phyloP scores from a whole-genome alignment of 2,113 vertebrate species.

The Ptilonorhynchus violaceus region DNA sequence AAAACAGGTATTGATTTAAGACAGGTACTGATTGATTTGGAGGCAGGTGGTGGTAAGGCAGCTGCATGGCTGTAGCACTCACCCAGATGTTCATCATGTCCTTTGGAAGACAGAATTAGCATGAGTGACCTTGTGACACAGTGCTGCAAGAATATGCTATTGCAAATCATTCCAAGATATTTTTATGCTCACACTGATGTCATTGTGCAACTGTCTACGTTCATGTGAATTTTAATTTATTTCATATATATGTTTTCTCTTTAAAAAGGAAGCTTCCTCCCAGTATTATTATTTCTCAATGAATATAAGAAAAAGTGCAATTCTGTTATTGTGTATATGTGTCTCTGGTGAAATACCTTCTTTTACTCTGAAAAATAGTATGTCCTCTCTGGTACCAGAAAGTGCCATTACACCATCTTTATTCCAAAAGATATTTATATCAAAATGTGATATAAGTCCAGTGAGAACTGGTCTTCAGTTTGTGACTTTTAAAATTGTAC shows the following conservation, averaged over 20 bases:
- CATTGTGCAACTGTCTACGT: neutral
- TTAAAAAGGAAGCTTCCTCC: neutral
- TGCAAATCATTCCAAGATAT: neutral
- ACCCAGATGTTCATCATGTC: neutral
- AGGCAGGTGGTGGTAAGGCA: neutral
- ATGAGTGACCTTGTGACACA: neutral
- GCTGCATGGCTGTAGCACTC: neutral
- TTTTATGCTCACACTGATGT: neutral
- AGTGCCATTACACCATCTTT: neutral
- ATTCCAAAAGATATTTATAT: neutral
- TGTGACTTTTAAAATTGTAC: neutral
- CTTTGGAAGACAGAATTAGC: neutral
- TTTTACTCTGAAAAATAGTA: neutral
- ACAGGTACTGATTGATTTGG: neutral
- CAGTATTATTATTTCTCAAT: neutral
- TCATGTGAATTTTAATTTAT: neutral
- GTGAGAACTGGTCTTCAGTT: neutral
- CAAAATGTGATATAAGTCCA: neutral
- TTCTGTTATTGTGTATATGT: neutral
- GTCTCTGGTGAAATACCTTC: neutral
- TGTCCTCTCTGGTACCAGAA: neutral
- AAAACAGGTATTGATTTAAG: neutral
- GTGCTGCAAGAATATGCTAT: neutral
- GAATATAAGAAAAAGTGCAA: neutral
- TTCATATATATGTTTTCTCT: neutral